phyloP scores from a whole-genome alignment of 2,888 invertebrate genomes.

The Clitarchus hookeri region DNA sequence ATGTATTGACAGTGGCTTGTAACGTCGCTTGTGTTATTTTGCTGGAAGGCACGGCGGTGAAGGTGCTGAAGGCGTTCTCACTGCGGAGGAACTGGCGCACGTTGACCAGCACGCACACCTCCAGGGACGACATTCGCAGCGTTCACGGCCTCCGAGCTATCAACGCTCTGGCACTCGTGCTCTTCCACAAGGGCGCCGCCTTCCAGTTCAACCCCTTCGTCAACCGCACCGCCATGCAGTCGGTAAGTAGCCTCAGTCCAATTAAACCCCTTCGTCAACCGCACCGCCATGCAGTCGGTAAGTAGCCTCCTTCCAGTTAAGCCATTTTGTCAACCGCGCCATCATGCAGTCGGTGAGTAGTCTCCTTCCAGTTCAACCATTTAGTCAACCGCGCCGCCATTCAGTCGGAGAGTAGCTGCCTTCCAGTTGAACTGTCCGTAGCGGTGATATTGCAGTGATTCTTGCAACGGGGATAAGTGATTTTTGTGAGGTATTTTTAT shows the following conservation, averaged over 20 bases:
- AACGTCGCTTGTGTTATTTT: neutral
- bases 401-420: too few species aligned
- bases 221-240: conserved; percentile 61
- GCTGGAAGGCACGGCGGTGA: conserved; percentile 21
- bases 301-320: conserved; percentile 23
- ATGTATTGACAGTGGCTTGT: too few species aligned
- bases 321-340: too few species aligned
- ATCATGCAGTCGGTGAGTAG: too few species aligned
- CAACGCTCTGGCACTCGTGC: conserved; percentile 60
- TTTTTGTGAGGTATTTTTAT: too few species aligned
- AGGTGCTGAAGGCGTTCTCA: conserved; percentile 38
- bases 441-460: too few species aligned
- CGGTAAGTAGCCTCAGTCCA: conserved; percentile 54
- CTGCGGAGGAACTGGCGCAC: conserved; percentile 36
- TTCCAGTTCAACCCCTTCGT: conserved; percentile 63
- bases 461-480: too few species aligned
- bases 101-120: conserved; percentile 30
- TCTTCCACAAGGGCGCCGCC: conserved; percentile 65
- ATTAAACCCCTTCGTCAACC: conserved; percentile 63
- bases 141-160: conserved; percentile 61
- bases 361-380: too few species aligned
- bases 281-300: conserved; percentile 61
- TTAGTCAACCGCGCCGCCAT: too few species aligned
- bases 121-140: conserved; percentile 33
- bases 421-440: too few species aligned